Conservation (phyloP, 2,888 invertebrate species). For the Drosophila acutilabella region DNA sequence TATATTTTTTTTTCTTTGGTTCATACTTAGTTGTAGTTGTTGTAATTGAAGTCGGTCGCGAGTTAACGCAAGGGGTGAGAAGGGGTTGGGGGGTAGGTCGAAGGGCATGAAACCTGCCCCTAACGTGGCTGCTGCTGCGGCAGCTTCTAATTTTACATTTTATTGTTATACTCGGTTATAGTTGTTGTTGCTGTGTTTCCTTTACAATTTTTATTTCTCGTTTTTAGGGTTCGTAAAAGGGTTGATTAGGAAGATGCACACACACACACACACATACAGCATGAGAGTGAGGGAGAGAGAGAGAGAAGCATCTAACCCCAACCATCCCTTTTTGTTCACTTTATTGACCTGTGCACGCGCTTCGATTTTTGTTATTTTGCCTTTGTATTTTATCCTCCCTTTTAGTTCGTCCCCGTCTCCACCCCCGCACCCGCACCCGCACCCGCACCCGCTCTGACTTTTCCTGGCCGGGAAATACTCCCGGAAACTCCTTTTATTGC, state of each 20-base stretch:
- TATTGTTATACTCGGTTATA: conserved; percentile 68
- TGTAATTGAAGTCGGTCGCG: conserved; percentile 61
- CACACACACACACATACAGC: conserved; percentile 28
- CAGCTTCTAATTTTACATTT: conserved; percentile 79
- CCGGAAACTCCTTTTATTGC: conserved; percentile 61
- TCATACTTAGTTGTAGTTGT: conserved; percentile 39
- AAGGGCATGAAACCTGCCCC: conserved; percentile 57
- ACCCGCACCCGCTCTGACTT: background rate
- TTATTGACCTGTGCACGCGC: conserved; percentile 72
- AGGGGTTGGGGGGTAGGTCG: background rate
- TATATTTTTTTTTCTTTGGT: conserved; percentile 15
- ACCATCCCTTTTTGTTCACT: conserved; percentile 36
- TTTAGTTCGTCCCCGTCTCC: background rate
- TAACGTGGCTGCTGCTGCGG: conserved; percentile 38
- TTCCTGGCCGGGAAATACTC: conserved; percentile 4
- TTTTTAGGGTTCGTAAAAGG: conserved; percentile 78
- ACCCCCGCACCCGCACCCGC: too few relatives aligned
- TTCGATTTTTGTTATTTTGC: conserved; percentile 73
- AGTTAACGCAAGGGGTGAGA: conserved; percentile 6
- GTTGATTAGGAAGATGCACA: conserved; percentile 77
- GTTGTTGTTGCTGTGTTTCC: conserved; percentile 31
- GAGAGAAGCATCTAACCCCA: conserved; percentile 18
- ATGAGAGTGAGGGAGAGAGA: too few relatives aligned
- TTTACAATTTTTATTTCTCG: conserved; percentile 60
- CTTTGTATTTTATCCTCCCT: conserved; percentile 30